A percentile compares a stretch with the other conserved stretches of the same genome.
Evolutionary conservation across 2,888 invertebrate species (phyloP).

Genomic region (Limenitis camilla): DNA sequence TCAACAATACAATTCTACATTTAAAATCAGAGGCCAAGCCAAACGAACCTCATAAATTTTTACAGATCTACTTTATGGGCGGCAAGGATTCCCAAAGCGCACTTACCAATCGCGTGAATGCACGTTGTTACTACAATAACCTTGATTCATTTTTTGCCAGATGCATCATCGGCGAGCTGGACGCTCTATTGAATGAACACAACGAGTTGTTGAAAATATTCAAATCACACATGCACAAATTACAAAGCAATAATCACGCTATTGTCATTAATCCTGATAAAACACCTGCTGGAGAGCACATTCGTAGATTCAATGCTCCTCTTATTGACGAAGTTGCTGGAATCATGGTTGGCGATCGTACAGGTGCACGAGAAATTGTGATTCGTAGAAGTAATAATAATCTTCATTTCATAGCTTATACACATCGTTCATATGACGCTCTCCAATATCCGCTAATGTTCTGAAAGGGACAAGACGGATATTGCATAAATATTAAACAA

Average conservation of each 20-base stretch:
- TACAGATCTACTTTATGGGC: too few species aligned
- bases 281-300: conserved; percentile 35
- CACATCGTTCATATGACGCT: too few species aligned
- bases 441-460: too few species aligned
- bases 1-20: conserved; percentile 21
- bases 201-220: conserved; percentile 34
- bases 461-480: too few species aligned
- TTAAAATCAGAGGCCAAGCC: conserved; percentile 25
- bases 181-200: conserved; percentile 25
- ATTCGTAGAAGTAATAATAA: too few species aligned
- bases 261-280: conserved; percentile 31
- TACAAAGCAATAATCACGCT: conserved; percentile 27
- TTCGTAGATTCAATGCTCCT: conserved; percentile 41
- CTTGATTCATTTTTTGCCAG: conserved; percentile 28
- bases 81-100: conserved; percentile 22
- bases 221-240: conserved; percentile 34
- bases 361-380: too few species aligned
- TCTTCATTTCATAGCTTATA: too few species aligned
- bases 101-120: conserved; percentile 30
- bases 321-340: too few species aligned
- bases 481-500: too few species aligned
- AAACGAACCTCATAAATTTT: too few species aligned
- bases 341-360: too few species aligned
- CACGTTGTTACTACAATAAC: conserved; percentile 23
- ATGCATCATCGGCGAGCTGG: conserved; percentile 13